Base-by-base conservation (phyloP, 2,113 vertebrate genomes). In the Marcusenius ussheri region DNA sequence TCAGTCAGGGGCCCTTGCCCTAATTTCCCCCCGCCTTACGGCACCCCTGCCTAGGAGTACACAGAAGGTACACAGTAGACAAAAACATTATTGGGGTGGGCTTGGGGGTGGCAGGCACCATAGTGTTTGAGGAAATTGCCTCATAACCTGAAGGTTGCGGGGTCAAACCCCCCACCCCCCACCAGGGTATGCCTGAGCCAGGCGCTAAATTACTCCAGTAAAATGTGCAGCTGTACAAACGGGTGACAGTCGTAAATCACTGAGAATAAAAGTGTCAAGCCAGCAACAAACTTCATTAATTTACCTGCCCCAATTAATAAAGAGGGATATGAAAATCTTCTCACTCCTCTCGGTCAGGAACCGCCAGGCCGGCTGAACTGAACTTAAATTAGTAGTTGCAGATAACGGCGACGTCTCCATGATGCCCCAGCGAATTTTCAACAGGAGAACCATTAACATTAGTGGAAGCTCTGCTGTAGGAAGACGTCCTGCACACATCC, bases 121-220 rank as follows among this genome's bases (percentile, higher is more conserved):
- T 39, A 39, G 74, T 80, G 74, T 80, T 80, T 42, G 74, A 35
- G 74, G 74, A 80, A 80, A 80, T 80, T 80, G 74, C 74, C 74
- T 80, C 74, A 80, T 80, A 80, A 80, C 74, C 74, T 19, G 35
- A 80, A 80, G 74, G 74, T 39, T 80, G 35, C 15, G 0, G 74
- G 74, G 74, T 80, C 74, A 80, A 27, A 11, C 11, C 70, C 70
- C 62, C 6, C 58, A n/a, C 62, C 62, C 66, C 74, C 74, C 15
- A 19, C 35, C 31, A 11, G 31, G 35, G 35, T 39, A 2, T 80
- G 35, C 35, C 74, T 80, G 74, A 80, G 15, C 35, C 10, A 42
- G 35, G 74, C 17, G 15, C 74, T 80, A 80, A 77, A 80, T 80
- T 42, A 80, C 74, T 80, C 74, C 35, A 80, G 74, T 42, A 80